Percentiles rank a stretch among this genome's conserved stretches.
Evolutionary conservation across 37 sponge, comb jelly and placozoan genomes (phyloP).

Genomic region (Spongilla lacustris): DNA sequence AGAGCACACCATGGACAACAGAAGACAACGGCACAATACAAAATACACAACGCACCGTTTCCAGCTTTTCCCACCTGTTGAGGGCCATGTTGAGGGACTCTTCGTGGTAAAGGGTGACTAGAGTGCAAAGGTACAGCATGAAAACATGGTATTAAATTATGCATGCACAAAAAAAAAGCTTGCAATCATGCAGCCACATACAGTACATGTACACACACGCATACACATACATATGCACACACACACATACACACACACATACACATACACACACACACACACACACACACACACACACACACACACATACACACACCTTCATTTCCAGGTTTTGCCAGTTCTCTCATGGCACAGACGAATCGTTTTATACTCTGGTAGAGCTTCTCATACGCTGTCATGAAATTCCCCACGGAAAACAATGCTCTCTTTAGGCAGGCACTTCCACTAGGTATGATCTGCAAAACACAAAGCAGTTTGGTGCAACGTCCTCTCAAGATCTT

Average conservation of each 20-base stretch:
- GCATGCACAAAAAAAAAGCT: neutral
- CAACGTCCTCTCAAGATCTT: too few relatives aligned
- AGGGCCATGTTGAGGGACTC: conserved; percentile 74
- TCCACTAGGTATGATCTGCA: neutral
- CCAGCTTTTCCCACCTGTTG: conserved; percentile 87
- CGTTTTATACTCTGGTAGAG: neutral
- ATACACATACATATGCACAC: neutral
- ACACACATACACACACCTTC: neutral
- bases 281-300: too few relatives aligned
- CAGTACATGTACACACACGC: neutral
- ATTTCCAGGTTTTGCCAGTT: neutral
- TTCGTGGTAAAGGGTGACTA: conserved; percentile 28
- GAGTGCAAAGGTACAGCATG: neutral
- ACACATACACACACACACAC: too few relatives aligned
- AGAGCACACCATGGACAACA: neutral
- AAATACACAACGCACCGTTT: conserved; percentile 51
- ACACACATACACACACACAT: too few relatives aligned
- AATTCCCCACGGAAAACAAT: neutral
- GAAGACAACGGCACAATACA: neutral
- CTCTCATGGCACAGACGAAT: neutral
- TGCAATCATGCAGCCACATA: neutral
- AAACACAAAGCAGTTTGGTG: neutral
- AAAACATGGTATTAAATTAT: neutral
- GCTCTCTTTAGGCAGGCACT: neutral
- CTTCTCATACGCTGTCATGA: neutral